Conservation (phyloP, 2,113 vertebrate species). For the Antechinus flavipes region DNA sequence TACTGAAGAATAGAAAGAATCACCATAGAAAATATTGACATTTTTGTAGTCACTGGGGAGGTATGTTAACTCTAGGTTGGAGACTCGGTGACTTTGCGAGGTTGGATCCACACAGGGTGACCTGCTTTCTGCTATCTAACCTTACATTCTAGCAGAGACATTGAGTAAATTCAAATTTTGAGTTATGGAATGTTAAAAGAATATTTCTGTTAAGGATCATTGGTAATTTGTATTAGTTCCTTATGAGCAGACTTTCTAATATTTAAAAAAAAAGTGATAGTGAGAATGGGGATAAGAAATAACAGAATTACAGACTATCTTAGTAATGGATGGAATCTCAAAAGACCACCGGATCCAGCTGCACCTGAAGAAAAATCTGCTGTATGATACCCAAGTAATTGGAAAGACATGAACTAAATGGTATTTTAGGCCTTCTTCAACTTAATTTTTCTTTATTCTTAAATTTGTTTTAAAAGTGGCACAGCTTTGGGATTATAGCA, state of each 20-base stretch:
- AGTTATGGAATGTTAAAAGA: background rate
- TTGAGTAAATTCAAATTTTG: background rate
- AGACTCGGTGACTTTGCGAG: background rate
- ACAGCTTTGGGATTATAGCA: no score
- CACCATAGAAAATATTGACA: background rate
- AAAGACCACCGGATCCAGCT: background rate
- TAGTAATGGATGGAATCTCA: background rate
- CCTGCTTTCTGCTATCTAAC: background rate
- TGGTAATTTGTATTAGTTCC: background rate
- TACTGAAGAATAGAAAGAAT: constrained; percentile 12
- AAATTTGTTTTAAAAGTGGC: no score
- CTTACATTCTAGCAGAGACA: background rate
- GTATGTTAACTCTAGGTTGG: background rate
- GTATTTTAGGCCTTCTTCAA: no score
- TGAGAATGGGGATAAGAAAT: background rate
- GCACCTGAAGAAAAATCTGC: background rate
- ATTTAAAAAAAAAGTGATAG: background rate
- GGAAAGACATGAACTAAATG: no score
- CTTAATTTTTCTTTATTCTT: no score
- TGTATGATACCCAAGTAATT: background rate
- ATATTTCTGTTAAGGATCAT: background rate
- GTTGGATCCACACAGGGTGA: background rate
- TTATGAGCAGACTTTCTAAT: background rate
- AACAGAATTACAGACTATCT: background rate
- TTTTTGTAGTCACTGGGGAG: background rate